A percentile compares a stretch with the other conserved stretches of the same genome.
Conservation (phyloP, 2,113 vertebrate species). For the Melanotaenia duboulayi region DNA sequence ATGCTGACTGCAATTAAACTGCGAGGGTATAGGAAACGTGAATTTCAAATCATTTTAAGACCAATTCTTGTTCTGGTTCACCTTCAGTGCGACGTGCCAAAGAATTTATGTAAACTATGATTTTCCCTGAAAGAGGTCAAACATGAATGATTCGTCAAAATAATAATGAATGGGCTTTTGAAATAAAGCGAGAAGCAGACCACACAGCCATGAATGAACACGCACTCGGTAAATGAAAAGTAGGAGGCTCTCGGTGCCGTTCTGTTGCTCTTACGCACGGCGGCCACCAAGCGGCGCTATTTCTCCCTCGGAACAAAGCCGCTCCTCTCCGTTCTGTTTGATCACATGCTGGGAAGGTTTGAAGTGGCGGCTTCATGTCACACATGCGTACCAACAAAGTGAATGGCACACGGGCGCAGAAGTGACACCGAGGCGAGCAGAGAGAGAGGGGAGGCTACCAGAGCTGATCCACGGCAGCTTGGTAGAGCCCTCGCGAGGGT, state of each 20-base stretch:
- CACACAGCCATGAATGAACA: conserved; percentile 66
- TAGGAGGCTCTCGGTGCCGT: conserved; percentile 21
- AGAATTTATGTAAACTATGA: neutral
- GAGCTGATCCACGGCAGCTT: conserved; percentile 34
- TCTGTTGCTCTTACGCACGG: conserved; percentile 15
- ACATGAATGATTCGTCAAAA: conserved; percentile 63
- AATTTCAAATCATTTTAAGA: neutral
- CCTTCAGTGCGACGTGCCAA: neutral
- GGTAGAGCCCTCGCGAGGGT: conserved; percentile 29
- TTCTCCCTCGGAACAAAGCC: conserved; percentile 40
- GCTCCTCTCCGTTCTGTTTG: conserved; percentile 33
- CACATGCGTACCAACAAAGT: conserved; percentile 73
- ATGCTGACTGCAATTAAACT: no score
- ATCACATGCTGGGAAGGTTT: conserved; percentile 66
- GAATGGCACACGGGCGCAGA: conserved; percentile 73
- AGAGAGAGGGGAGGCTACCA: conserved; percentile 13
- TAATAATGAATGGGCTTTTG: conserved; percentile 66
- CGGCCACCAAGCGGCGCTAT: conserved; percentile 71
- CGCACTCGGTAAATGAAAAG: conserved; percentile 28
- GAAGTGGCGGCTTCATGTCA: conserved; percentile 77
- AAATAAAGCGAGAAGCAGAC: conserved; percentile 25
- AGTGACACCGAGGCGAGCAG: conserved; percentile 58
- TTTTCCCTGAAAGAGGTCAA: conserved; percentile 20
- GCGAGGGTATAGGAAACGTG: neutral
- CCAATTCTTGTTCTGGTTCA: neutral